A percentile compares a stretch with the other conserved stretches of the same genome.
These are phyloP conservation scores for Enteromius mattozi DNA, from an alignment of 2,797 vertebrate genomes.

Conservation along the genomic window DNA sequence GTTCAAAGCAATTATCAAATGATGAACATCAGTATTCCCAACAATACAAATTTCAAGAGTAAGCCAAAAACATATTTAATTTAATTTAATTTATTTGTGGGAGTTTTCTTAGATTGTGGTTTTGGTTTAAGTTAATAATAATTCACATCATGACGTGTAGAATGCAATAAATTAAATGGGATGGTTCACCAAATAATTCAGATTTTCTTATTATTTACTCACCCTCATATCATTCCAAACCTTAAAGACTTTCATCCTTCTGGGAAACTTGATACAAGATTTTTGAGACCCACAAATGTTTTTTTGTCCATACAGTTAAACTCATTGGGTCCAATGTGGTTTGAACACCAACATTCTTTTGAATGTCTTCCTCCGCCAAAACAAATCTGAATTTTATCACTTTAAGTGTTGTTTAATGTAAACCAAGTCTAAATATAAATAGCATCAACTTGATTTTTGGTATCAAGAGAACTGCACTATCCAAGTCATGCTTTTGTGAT, in stretches of 20 bases:
- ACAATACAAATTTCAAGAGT: background rate
- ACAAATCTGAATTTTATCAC: background rate
- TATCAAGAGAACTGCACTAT: conserved; percentile 5
- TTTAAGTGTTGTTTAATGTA: background rate
- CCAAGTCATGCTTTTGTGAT: conserved; percentile 45
- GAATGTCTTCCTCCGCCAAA: background rate
- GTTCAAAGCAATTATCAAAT: background rate
- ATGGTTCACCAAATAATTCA: background rate
- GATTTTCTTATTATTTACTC: background rate
- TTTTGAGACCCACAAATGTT: background rate
- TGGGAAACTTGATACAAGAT: background rate
- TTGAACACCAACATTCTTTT: background rate
- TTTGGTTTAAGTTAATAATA: background rate
- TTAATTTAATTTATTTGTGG: background rate
- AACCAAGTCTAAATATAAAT: conserved; percentile 15
- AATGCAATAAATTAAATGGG: background rate
- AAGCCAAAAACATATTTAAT: background rate
- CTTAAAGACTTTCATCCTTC: background rate
- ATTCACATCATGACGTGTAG: background rate
- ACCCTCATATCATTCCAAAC: background rate
- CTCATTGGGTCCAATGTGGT: background rate
- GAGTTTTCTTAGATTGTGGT: background rate
- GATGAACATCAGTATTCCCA: background rate
- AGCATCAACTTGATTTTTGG: background rate
- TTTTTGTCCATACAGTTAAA: background rate